Base-by-base conservation (phyloP, 2,888 invertebrate species). In the Agriopis marginaria region DNA sequence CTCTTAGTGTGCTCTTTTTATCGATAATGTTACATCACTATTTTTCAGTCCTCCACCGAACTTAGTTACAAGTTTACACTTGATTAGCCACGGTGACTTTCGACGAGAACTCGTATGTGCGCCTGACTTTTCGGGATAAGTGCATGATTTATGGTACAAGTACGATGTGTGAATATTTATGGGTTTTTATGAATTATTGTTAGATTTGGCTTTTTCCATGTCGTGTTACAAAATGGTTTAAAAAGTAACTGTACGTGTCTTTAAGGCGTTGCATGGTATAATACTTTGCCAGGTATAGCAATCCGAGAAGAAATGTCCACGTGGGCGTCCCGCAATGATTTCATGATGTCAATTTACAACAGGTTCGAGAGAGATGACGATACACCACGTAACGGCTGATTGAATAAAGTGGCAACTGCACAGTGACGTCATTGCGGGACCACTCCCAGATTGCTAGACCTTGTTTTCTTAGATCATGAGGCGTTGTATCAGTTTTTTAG, bases 11-110 rank as follows among this genome's bases (percentile, higher is more conserved):
- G 32, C 3, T 12, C 12, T 39, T 10, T 54, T n/a, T 56, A 50
- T 23, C 63, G 60, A 53, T 65, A 50, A 64, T 51, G 39, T 7
- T n/a, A 17, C 70, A 63, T 63, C 66, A 59, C 70, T 70, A 66
- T 42, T 50, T 64, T 62, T 53, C 59, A 70, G 66, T 59, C 9
- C 66, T 70, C 59, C 63, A 23, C 72, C 76, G 77, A 83, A 88
- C 86, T 89, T 85, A 82, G 84, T 85, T 84, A 81, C 83, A 86
- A 88, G 87, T 89, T 89, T 86, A 85, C 88, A 88, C 88, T 90
- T 90, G 90, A 90, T 91, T 90, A 90, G 89, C 85, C 82, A 80
- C 83, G 84, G 79, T 77, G 83, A 83, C 87, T 87, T 85, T 82
- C 78, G 79, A 83, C 71, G 66, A 70, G 66, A 74, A 77, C 71